Evolutionary conservation across 2,888 invertebrate genomes (phyloP).

Genomic region (Caenorhabditis zanzibari): DNA sequence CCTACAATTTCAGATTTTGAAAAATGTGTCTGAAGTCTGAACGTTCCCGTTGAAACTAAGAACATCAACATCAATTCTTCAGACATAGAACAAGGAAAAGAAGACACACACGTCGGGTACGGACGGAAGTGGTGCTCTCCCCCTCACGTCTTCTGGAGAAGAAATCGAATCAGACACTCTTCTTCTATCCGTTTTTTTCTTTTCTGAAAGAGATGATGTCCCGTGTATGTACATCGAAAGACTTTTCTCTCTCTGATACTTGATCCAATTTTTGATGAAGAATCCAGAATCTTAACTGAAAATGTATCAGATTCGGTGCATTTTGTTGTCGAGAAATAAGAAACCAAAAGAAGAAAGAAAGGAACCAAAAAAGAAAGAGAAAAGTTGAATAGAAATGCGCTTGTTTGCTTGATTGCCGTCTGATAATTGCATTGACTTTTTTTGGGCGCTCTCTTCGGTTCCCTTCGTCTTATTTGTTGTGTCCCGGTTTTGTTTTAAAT

Average conservation of each 20-base stretch:
- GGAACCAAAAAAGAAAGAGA: background rate
- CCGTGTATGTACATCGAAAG: background rate
- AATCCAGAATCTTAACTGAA: background rate
- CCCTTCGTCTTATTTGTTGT: constrained; percentile 3
- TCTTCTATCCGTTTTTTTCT: no score
- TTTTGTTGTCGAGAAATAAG: constrained; percentile 2
- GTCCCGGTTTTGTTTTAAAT: constrained; percentile 1
- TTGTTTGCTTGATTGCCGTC: constrained; percentile 35
- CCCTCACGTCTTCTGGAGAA: constrained; percentile 30
- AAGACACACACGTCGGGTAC: constrained; percentile 26
- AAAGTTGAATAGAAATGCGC: constrained; percentile 21
- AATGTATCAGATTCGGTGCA: constrained; percentile 18
- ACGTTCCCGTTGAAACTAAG: background rate
- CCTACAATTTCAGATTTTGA: constrained; percentile 16
- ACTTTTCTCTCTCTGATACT: constrained; percentile 26
- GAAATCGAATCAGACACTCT: constrained; percentile 55
- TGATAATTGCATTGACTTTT: constrained; percentile 48
- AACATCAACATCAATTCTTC: constrained; percentile 11
- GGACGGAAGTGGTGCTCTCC: constrained; percentile 45
- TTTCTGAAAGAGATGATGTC: background rate
- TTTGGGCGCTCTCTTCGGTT: constrained; percentile 4
- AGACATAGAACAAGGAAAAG: constrained; percentile 20
- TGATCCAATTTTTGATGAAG: constrained; percentile 47
- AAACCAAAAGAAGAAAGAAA: constrained; percentile 11
- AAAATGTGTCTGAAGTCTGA: background rate